Percentiles rank a stretch among this genome's conserved stretches.
These are phyloP conservation scores for Oceanodroma leucorhoa DNA, from an alignment of 2,797 vertebrate species.

Conservation along the genomic window DNA sequence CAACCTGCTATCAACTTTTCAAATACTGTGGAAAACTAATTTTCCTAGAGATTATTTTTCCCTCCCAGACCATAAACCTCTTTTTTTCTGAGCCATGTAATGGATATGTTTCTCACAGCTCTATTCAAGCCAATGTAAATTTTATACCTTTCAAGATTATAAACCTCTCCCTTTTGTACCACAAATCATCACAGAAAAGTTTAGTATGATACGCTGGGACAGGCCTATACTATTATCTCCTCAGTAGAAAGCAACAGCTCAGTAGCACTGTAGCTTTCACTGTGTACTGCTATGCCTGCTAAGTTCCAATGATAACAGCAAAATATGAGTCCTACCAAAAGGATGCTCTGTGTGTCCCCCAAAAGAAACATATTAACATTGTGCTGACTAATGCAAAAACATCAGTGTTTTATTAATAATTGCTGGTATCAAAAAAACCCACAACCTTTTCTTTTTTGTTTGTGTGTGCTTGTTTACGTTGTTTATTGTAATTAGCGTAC, in stretches of 20 bases:
- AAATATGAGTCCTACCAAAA: neutral
- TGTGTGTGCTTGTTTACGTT: neutral
- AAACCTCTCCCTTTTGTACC: neutral
- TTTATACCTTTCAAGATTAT: constrained; percentile 18
- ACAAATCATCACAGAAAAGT: constrained; percentile 4
- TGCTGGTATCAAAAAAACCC: neutral
- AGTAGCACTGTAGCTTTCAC: neutral
- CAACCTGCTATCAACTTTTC: neutral
- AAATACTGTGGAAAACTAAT: neutral
- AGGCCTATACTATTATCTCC: neutral
- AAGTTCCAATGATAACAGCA: neutral
- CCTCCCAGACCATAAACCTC: neutral
- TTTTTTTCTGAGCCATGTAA: neutral
- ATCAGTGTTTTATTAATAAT: neutral
- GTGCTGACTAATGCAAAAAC: neutral
- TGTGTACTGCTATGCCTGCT: neutral
- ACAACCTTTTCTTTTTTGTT: neutral
- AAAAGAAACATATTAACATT: neutral
- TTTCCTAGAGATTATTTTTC: constrained; percentile 18
- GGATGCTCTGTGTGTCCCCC: neutral
- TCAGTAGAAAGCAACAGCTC: neutral
- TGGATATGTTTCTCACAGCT: neutral
- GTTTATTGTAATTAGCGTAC: neutral
- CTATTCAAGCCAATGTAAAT: neutral
- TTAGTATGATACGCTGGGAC: neutral